Percentiles rank a stretch among this genome's conserved stretches.
Conservation (phyloP, 2,888 invertebrate genomes). For the Chaitophorus viminalis region DNA sequence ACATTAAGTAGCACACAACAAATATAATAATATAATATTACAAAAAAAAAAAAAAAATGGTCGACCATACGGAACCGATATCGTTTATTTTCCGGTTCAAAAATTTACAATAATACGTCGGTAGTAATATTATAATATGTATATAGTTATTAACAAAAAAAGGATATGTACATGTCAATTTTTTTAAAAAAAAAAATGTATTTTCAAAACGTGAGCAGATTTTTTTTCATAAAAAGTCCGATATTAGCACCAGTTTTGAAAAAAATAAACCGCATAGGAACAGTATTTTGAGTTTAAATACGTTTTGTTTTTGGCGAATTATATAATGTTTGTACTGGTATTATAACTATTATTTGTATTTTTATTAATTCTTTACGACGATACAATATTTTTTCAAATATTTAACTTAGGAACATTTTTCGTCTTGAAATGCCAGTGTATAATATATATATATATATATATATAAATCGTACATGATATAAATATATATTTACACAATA, state of each 20-base stretch:
- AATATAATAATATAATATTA: constrained; percentile 35
- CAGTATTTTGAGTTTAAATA: constrained; percentile 42
- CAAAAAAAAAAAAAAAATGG: constrained; percentile 3
- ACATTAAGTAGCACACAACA: constrained; percentile 57
- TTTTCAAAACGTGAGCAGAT: constrained; percentile 60
- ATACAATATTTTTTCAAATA: constrained; percentile 26
- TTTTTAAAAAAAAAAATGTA: constrained; percentile 8
- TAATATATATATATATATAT: constrained; percentile 5
- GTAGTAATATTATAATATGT: constrained; percentile 35
- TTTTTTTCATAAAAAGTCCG: constrained; percentile 58
- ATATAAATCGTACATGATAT: too few relatives aligned
- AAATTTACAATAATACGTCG: constrained; percentile 25
- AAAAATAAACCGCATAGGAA: constrained; percentile 57
- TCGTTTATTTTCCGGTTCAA: constrained; percentile 10
- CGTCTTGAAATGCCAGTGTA: constrained; percentile 21
- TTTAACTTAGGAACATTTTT: constrained; percentile 53
- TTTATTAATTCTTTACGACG: background rate
- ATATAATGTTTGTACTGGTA: constrained; percentile 35
- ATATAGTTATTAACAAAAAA: constrained; percentile 32
- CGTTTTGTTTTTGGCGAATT: constrained; percentile 47
- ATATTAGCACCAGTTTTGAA: constrained; percentile 60
- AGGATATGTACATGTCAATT: constrained; percentile 57
- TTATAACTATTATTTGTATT: background rate
- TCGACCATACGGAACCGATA: background rate
- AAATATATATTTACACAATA: background rate